These are phyloP conservation scores for Brachyopa scutellaris DNA, from an alignment of 2,888 invertebrate genomes.

Conservation along the genomic window DNA sequence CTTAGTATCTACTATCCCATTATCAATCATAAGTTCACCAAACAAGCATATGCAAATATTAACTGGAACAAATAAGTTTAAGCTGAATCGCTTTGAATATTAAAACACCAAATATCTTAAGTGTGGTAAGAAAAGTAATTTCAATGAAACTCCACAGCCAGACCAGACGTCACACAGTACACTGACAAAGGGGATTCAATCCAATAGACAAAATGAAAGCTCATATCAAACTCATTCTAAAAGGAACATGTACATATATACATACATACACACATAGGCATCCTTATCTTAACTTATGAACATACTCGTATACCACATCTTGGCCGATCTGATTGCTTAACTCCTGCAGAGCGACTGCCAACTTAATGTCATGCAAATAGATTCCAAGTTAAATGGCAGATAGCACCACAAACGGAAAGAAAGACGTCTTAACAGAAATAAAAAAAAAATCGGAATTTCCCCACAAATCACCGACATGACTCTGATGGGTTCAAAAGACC, in stretches of 20 bases:
- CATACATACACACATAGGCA: too few relatives aligned
- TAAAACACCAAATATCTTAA: constrained; percentile 6
- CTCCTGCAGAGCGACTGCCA: constrained; percentile 48
- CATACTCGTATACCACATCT: constrained; percentile 1
- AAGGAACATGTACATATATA: too few relatives aligned
- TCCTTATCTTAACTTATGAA: constrained; percentile 16
- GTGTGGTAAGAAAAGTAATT: neutral
- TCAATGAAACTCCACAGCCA: neutral
- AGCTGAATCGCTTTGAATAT: constrained; percentile 17
- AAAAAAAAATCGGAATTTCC: constrained; percentile 21
- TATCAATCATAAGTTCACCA: constrained; percentile 5
- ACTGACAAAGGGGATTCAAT: neutral
- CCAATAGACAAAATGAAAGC: constrained; percentile 24
- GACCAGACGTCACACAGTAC: neutral
- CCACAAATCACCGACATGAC: constrained; percentile 61
- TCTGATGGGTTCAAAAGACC: constrained; percentile 48
- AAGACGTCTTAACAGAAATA: neutral
- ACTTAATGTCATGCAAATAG: constrained; percentile 66
- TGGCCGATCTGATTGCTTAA: constrained; percentile 34
- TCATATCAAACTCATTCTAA: constrained; percentile 26
- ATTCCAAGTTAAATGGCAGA: constrained; percentile 50
- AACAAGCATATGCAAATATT: constrained; percentile 12
- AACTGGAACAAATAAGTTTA: neutral
- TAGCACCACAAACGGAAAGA: constrained; percentile 10
- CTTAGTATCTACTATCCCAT: too few relatives aligned